Percentiles rank a stretch among this genome's conserved stretches.
phyloP scores from a whole-genome alignment of 2,888 invertebrate genomes.

The Aspidapion aeneum region DNA sequence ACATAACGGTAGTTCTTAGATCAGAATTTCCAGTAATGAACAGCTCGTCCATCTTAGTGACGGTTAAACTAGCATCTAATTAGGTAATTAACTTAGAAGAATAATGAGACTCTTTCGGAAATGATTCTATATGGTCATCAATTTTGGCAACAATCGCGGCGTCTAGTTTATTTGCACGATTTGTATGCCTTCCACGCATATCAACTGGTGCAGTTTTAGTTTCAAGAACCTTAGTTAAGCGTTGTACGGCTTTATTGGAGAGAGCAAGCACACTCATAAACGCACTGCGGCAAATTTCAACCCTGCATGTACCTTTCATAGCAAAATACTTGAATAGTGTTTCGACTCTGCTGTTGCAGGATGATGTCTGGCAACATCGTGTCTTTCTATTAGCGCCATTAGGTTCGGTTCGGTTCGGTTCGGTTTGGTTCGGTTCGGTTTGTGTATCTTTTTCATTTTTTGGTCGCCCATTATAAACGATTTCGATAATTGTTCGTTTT shows the following conservation, averaged over 20 bases:
- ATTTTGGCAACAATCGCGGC: conserved; percentile 17
- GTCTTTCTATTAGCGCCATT: conserved; percentile 8
- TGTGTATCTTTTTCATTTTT: conserved; percentile 13
- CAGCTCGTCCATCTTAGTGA: conserved; percentile 20
- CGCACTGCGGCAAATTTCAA: conserved; percentile 12
- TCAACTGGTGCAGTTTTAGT: conserved; percentile 10
- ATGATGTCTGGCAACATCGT: conserved; percentile 14
- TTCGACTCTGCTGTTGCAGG: conserved; percentile 6
- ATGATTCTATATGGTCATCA: conserved; percentile 19
- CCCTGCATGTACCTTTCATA: conserved; percentile 11
- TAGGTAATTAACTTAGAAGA: conserved; percentile 9
- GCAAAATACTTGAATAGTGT: conserved; percentile 11
- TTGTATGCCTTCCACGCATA: conserved; percentile 10
- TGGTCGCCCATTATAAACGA: conserved; percentile 9
- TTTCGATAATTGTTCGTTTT: conserved; percentile 7
- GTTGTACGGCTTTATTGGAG: conserved; percentile 11
- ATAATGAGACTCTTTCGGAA: conserved; percentile 18
- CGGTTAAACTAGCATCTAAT: conserved; percentile 18
- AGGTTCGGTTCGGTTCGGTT: no score
- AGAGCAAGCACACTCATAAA: conserved; percentile 10
- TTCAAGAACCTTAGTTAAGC: conserved; percentile 7
- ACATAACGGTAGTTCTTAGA: conserved; percentile 10
- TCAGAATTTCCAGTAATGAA: conserved; percentile 9
- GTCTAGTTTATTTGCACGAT: conserved; percentile 7
- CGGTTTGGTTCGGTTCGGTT: no score